A percentile compares a stretch with the other conserved stretches of the same genome.
These are phyloP conservation scores for Cotesia chilonis DNA, from an alignment of 1,140 invertebrate species.

Conservation along the genomic window DNA sequence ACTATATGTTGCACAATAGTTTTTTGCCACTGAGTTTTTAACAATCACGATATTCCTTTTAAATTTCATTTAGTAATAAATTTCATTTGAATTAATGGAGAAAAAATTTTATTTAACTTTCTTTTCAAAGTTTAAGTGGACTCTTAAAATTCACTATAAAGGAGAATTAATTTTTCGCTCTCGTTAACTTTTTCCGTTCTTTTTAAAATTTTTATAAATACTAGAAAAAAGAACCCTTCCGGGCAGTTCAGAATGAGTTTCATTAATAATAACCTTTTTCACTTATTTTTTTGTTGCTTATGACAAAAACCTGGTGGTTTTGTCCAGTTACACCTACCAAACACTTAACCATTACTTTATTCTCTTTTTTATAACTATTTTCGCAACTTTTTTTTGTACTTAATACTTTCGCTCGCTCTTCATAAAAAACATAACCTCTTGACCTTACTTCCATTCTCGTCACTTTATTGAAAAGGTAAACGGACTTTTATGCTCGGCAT, in stretches of 20 bases:
- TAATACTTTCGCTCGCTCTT: neutral
- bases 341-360: neutral
- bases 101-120: neutral
- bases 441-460: constrained; percentile 2
- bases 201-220: neutral
- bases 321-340: neutral
- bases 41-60: neutral
- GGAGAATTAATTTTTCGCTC: constrained; percentile 8
- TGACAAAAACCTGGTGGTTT: neutral
- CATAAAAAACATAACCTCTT: constrained; percentile 21
- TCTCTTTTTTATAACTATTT: neutral
- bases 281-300: neutral
- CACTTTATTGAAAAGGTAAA: constrained; percentile 33
- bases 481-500: constrained; percentile 3
- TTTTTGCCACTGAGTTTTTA: too few species aligned
- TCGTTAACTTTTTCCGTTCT: neutral
- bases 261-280: neutral
- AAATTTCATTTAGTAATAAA: neutral
- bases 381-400: neutral
- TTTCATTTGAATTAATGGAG: neutral
- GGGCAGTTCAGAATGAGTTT: neutral
- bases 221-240: neutral
- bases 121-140: neutral
- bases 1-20: too few species aligned
- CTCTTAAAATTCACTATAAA: neutral